Evolutionary conservation across 2,113 vertebrate species (phyloP), one percentile per base, ranked within the genome.

Genomic region (Lonchura striata): DNA sequence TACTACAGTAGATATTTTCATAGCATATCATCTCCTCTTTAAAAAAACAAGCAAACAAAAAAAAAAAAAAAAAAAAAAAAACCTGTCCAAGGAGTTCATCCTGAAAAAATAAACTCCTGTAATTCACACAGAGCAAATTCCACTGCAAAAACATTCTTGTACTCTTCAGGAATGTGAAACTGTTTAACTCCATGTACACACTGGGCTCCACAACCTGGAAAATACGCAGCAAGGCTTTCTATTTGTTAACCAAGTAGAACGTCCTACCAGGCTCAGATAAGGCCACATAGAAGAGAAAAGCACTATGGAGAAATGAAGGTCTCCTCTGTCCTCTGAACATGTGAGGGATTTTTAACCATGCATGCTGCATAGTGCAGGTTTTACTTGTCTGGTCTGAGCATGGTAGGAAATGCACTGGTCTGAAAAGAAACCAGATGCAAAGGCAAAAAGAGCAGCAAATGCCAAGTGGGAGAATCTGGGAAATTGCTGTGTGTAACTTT

Each of bases 71-170:
- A 88, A 74, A 42, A 86, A 88, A 74, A 42, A 81, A 82, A 82
- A 82, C 54, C 18, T 21, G 57, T 59, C 77, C 20, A 22, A 88
- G 63, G 70, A 69, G 52, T 93, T 52, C 87, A 86, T 79, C 69
- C 78, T 94, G 75, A 95, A 95, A 89, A 95, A 96, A 96, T 93
- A 96, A 96, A 96, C 57, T 79, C 54, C 82, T 92, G 86, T 72
- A 96, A 95, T 74, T 87, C 86, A 89, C 83, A 93, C 33, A 83
- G 91, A 76, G 94, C 39, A 86, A 96, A 96, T 78, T 94, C 61
- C 66, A 96, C 81, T 92, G 72, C 81, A 90, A 91, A 86, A 97
- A 96, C 88, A 92, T 94, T 95, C 83, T 91, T 94, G 59, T 88
- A 91, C 91, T 89, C 59, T 90, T 88, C 79, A 96, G 90, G 94